Evolutionary conservation across 1,140 invertebrate genomes (phyloP).

Genomic region (Neodiprion virginianus): DNA sequence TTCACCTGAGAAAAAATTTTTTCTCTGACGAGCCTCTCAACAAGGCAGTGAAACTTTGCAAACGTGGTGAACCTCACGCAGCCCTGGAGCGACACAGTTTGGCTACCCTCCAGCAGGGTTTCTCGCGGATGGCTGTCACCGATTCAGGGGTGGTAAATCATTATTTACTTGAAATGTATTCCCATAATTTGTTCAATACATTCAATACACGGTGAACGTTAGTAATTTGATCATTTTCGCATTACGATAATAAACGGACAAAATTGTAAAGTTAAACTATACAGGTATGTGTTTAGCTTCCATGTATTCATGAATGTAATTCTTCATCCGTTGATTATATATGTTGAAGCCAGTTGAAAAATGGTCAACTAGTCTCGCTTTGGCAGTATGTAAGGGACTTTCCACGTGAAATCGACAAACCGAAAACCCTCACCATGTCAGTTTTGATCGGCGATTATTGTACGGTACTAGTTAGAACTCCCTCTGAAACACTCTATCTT

Average conservation of each 20-base stretch:
- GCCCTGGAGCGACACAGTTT: conserved; percentile 78
- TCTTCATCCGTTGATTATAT: too few species aligned
- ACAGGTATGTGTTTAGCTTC: too few species aligned
- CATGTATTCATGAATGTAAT: too few species aligned
- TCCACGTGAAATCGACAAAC: too few species aligned
- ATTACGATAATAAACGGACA: neutral
- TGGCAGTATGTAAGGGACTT: too few species aligned
- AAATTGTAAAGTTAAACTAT: neutral
- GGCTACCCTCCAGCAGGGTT: conserved; percentile 71
- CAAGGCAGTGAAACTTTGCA: conserved; percentile 73
- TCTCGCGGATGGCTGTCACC: conserved; percentile 73
- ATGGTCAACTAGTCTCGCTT: too few species aligned
- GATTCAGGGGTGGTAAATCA: conserved; percentile 66
- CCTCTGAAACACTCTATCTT: too few species aligned
- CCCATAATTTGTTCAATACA: neutral
- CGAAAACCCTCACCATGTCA: too few species aligned
- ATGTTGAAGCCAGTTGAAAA: too few species aligned
- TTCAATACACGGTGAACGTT: neutral
- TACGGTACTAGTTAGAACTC: too few species aligned
- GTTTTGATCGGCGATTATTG: too few species aligned
- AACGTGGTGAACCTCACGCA: conserved; percentile 69
- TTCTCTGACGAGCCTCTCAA: conserved; percentile 84
- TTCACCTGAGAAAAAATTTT: conserved; percentile 74
- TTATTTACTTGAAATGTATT: conserved; percentile 17
- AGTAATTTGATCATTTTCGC: conserved; percentile 30